Percentiles rank a stretch among this genome's conserved stretches.
Conservation (phyloP, 2,113 vertebrate species). For the Mastomys coucha region DNA sequence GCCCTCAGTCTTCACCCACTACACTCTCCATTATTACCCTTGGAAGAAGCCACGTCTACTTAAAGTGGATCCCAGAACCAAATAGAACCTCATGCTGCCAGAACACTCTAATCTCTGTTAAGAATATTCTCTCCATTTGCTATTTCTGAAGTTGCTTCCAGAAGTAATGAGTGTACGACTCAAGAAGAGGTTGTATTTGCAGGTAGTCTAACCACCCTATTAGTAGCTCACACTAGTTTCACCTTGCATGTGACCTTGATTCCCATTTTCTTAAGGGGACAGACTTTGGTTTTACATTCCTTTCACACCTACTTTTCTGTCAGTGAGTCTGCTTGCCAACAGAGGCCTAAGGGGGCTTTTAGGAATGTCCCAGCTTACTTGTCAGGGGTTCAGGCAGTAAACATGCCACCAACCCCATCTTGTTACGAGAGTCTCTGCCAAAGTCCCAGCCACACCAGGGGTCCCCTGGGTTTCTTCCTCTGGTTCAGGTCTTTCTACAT, state of each 20-base stretch:
- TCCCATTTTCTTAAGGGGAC: neutral
- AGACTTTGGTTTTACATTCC: slow-evolving; percentile 23
- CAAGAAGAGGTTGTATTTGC: neutral
- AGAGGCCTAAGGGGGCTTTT: neutral
- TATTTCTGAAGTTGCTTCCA: neutral
- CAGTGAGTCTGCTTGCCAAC: neutral
- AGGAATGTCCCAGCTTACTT: slow-evolving; percentile 2
- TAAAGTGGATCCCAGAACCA: neutral
- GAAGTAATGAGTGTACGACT: neutral
- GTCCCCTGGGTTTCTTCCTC: slow-evolving; percentile 5
- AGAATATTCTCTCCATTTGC: neutral
- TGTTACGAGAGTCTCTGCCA: slow-evolving; percentile 44
- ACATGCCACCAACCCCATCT: slow-evolving; percentile 40
- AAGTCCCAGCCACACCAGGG: neutral
- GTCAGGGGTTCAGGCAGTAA: slow-evolving; percentile 56
- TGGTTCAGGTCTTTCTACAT: neutral
- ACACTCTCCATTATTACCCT: neutral
- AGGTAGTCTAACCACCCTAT: neutral
- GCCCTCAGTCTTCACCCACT: neutral
- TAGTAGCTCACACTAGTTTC: neutral
- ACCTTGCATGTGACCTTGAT: neutral
- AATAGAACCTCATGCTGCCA: neutral
- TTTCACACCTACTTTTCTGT: slow-evolving; percentile 12
- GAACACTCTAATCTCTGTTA: neutral
- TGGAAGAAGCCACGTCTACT: neutral